Evolutionary conservation across 1,140 invertebrate genomes (phyloP).

Genomic region (Chionoecetes opilio): DNA sequence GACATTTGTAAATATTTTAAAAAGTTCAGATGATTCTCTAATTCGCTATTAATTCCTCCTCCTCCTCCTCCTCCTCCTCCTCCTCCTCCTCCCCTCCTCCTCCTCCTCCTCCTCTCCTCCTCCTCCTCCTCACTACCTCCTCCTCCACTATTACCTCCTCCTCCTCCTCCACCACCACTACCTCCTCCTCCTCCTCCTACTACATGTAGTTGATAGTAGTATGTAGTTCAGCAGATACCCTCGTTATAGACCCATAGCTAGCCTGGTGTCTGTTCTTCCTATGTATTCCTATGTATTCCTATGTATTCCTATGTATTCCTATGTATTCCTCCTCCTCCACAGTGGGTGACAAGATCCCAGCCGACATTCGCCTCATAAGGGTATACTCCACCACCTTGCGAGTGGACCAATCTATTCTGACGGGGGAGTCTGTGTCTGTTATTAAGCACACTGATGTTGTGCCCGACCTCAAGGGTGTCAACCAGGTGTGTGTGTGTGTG

Average conservation of each 20-base stretch:
- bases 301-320: no score
- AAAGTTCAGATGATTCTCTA: neutral
- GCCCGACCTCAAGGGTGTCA: no score
- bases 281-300: no score
- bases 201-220: neutral
- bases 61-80: neutral
- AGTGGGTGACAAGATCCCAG: no score
- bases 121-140: neutral
- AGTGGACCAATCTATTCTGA: no score
- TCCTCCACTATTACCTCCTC: neutral
- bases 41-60: no score
- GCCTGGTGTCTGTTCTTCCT: neutral
- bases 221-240: neutral
- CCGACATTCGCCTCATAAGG: no score
- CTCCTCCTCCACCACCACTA: neutral
- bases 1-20: neutral
- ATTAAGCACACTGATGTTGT: no score
- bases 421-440: no score
- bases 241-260: neutral
- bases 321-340: neutral
- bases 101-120: neutral
- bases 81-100: neutral
- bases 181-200: no score
- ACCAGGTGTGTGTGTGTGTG: no score
- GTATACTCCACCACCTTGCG: no score